Evolutionary conservation across 2,888 invertebrate genomes (phyloP).

Genomic region (Dimorphilus gyrociliatus): DNA sequence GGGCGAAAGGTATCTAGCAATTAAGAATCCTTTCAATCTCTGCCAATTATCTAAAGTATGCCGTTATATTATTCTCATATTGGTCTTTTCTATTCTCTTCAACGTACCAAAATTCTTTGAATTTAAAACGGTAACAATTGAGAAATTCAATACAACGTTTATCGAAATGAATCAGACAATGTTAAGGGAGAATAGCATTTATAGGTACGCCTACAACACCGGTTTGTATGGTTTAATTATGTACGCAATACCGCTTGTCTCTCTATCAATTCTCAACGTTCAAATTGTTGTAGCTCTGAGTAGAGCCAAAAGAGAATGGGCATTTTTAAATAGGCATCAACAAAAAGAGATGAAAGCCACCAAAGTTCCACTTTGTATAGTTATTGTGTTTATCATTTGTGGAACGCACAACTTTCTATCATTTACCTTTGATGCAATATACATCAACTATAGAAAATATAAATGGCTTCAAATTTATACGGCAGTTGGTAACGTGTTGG

Average conservation of each 20-base stretch:
- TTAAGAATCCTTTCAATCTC: slow-evolving; percentile 21
- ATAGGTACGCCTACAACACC: slow-evolving; percentile 14
- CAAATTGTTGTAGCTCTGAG: slow-evolving; percentile 26
- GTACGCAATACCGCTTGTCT: slow-evolving; percentile 20
- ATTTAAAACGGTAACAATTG: slow-evolving; percentile 8
- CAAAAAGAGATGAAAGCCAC: slow-evolving; percentile 28
- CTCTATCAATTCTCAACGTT: slow-evolving; percentile 21
- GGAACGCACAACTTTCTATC: slow-evolving; percentile 12
- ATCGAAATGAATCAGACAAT: slow-evolving; percentile 6
- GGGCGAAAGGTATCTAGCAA: slow-evolving; percentile 30
- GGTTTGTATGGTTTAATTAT: slow-evolving; percentile 16
- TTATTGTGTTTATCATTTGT: slow-evolving; percentile 29
- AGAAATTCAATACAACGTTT: slow-evolving; percentile 5
- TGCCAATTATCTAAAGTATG: slow-evolving; percentile 7
- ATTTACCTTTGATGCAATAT: slow-evolving; percentile 13
- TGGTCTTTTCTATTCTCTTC: slow-evolving; percentile 14
- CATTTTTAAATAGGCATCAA: slow-evolving; percentile 18
- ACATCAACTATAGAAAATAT: slow-evolving; percentile 10
- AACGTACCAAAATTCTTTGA: slow-evolving; percentile 25
- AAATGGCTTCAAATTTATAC: slow-evolving; percentile 15
- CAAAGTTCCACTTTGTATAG: slow-evolving; percentile 26
- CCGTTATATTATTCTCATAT: slow-evolving; percentile 17
- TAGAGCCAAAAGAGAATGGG: slow-evolving; percentile 15
- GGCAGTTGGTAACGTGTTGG: slow-evolving; percentile 14
- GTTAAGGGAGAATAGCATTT: slow-evolving; percentile 9